phyloP scores from a whole-genome alignment of 1,140 invertebrate species.

The Pseudomyrmex sp. region DNA sequence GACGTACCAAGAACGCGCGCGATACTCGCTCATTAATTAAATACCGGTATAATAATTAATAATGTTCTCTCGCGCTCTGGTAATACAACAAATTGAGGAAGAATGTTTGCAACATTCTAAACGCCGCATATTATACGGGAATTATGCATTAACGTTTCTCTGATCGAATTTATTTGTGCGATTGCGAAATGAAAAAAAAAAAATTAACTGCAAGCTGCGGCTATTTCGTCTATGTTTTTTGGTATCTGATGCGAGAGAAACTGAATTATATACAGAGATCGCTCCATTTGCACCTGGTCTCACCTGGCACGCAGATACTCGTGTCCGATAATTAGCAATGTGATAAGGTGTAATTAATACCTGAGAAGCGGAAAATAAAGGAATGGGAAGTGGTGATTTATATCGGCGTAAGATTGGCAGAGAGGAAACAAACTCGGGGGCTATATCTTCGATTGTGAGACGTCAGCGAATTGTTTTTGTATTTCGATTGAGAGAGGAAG shows the following conservation, averaged over 20 bases:
- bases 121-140: not conserved
- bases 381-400: slow-evolving; percentile 45
- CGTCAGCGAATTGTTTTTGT: slow-evolving; percentile 29
- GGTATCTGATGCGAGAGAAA: slow-evolving; percentile 49
- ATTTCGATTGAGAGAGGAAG: not conserved
- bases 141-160: slow-evolving; percentile 16
- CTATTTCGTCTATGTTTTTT: slow-evolving; percentile 16
- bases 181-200: slow-evolving; percentile 8
- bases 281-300: slow-evolving; percentile 59
- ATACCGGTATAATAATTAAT: slow-evolving; percentile 76
- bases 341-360: slow-evolving; percentile 69
- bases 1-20: not conserved
- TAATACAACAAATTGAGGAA: not conserved
- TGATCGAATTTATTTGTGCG: slow-evolving; percentile 2
- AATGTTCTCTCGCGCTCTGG: slow-evolving; percentile 60
- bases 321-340: slow-evolving; percentile 57
- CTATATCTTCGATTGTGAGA: slow-evolving; percentile 1
- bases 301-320: slow-evolving; percentile 51
- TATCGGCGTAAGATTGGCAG: slow-evolving; percentile 45
- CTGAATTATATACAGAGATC: slow-evolving; percentile 53
- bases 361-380: slow-evolving; percentile 49
- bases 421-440: slow-evolving; percentile 42
- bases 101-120: too few relatives aligned
- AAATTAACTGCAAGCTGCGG: slow-evolving; percentile 5
- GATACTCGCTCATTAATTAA: slow-evolving; percentile 71